Base-by-base conservation (phyloP, 2,113 vertebrate species). In the Anoura caudifer region DNA sequence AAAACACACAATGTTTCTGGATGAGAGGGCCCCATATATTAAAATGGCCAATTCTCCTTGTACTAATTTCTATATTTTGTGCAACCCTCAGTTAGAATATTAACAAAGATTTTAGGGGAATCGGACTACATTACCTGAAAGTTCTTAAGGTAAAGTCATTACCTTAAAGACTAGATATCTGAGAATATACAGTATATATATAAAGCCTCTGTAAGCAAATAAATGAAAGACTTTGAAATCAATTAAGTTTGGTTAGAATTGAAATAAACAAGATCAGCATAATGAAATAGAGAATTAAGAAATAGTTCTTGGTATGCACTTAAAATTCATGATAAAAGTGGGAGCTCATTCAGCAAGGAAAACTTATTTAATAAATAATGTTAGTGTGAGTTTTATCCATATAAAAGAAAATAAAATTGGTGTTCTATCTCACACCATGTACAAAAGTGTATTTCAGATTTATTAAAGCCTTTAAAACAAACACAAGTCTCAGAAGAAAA, bases 391-490 rank as follows among this genome's bases (percentile, higher is more conserved):
- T 80, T 88, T 79, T 80, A 89, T 85, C 54, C 33, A 80, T n/a
- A 41, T 72, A 73, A 79, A 69, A 88, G 76, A 92, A 88, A 88
- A 91, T 82, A 15, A 92, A 84, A 52, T 65, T 79, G 52, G 52
- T 63, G 63, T 20, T 69, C 38, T 83, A 54, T 94, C 52, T 87
- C 24, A 47, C 16, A 77, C 7, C 52, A 84, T 28, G 84, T 77
- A 79, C 43, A 36, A 84, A 83, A 77, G 72, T 65, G 54, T 45
- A 85, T 92, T 95, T 95, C 45, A 79, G 22, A 63, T 94, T 70
- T 69, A 87, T 33, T 77, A 94, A 88, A 20, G 28, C 28, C 56
- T 94, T 20, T 50, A 28, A 65, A 92, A 9, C 5, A 77, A 61
- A 54, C 24, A 79, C 59, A 84, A 69, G 77, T 52, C 26, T 75